phyloP scores from a whole-genome alignment of 2,888 invertebrate genomes.

The Drosophila melanocephala region DNA sequence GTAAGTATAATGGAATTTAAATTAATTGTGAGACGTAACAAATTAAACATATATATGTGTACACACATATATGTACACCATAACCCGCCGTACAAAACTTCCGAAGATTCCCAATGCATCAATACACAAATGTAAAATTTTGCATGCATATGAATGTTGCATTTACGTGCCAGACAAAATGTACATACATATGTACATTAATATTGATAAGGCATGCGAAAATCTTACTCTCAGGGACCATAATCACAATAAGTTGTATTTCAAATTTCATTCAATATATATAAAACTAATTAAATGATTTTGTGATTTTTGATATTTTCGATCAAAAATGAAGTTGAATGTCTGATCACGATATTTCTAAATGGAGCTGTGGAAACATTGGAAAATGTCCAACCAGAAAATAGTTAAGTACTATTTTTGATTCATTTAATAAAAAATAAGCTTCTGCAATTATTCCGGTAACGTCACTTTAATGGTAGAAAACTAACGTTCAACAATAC shows the following conservation, averaged over 20 bases:
- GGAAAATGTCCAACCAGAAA: background rate
- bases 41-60: background rate
- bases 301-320: background rate
- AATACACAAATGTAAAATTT: background rate
- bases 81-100: background rate
- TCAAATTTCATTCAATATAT: background rate
- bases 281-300: background rate
- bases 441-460: background rate
- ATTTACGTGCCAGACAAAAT: background rate
- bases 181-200: background rate
- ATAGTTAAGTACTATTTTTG: background rate
- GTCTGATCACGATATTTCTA: background rate
- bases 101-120: background rate
- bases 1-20: slow-evolving; percentile 10
- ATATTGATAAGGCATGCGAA: background rate
- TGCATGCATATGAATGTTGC: slow-evolving; percentile 3
- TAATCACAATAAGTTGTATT: background rate
- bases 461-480: background rate
- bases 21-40: background rate
- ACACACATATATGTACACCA: background rate
- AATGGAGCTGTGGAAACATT: background rate
- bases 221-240: background rate
- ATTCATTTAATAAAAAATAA: background rate
- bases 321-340: background rate
- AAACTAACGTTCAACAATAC: background rate